A percentile compares a stretch with the other conserved stretches of the same genome.
phyloP scores from a whole-genome alignment of 2,888 invertebrate species.

The Deroplatys truncata region DNA sequence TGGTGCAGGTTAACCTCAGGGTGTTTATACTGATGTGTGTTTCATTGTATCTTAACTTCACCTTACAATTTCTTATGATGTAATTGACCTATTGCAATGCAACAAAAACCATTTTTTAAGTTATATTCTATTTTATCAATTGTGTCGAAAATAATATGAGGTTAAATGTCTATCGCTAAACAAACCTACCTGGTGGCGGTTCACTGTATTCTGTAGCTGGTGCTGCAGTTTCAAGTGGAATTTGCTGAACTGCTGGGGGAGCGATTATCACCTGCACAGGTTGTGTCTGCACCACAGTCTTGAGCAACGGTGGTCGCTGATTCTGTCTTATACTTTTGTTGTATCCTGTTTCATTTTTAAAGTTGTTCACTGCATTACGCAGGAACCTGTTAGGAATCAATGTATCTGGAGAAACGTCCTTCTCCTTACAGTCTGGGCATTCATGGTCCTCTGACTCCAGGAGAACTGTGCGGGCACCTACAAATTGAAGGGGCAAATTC shows the following conservation, averaged over 20 bases:
- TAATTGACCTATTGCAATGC: too few relatives aligned
- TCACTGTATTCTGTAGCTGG: neutral
- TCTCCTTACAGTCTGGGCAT: conserved; percentile 91
- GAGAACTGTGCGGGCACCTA: conserved; percentile 82
- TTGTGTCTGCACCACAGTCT: neutral
- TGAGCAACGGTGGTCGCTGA: neutral
- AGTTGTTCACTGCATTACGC: conserved; percentile 82
- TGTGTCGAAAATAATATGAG: too few relatives aligned
- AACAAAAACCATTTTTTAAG: too few relatives aligned
- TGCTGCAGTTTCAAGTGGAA: neutral
- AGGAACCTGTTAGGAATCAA: conserved; percentile 90
- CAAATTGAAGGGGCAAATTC: conserved; percentile 29
- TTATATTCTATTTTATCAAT: too few relatives aligned
- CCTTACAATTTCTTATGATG: too few relatives aligned
- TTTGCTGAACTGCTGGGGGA: neutral
- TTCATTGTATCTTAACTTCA: too few relatives aligned
- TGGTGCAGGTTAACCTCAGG: too few relatives aligned
- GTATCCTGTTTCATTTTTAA: conserved; percentile 89
- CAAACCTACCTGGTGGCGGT: neutral
- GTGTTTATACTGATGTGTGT: too few relatives aligned
- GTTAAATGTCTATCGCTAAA: too few relatives aligned
- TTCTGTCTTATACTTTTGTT: conserved; percentile 47
- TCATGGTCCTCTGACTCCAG: conserved; percentile 92
- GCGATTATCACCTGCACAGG: neutral
- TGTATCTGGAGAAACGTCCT: conserved; percentile 87